Conservation (phyloP, 2,888 invertebrate species). For the Drosophila antonietae region DNA sequence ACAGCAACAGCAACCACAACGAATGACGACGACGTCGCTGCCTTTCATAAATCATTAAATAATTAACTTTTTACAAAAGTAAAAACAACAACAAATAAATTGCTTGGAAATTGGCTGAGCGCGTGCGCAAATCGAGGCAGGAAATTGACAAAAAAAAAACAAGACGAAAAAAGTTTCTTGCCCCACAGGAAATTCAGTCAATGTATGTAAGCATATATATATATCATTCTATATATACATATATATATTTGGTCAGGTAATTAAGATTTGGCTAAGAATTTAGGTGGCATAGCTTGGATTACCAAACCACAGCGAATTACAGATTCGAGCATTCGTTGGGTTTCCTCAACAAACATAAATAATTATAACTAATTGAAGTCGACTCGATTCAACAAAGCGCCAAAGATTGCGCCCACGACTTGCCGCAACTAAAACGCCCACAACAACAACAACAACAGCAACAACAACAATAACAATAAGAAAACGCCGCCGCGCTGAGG, state of each 20-base stretch:
- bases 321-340: slow-evolving; percentile 39
- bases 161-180: slow-evolving; percentile 18
- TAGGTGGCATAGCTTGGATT: slow-evolving; percentile 12
- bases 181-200: slow-evolving; percentile 57
- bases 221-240: neutral
- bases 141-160: slow-evolving; percentile 51
- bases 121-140: slow-evolving; percentile 60
- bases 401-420: slow-evolving; percentile 51
- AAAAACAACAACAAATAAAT: slow-evolving; percentile 33
- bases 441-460: slow-evolving; percentile 15
- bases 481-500: slow-evolving; percentile 37
- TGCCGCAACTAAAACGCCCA: slow-evolving; percentile 37
- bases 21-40: slow-evolving; percentile 27
- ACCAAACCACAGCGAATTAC: slow-evolving; percentile 21
- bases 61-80: slow-evolving; percentile 64
- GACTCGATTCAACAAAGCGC: slow-evolving; percentile 39
- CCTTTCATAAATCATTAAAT: slow-evolving; percentile 78
- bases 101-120: slow-evolving; percentile 34
- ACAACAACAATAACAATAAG: slow-evolving; percentile 14
- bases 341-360: slow-evolving; percentile 42
- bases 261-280: slow-evolving; percentile 25
- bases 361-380: slow-evolving; percentile 74
- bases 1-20: slow-evolving; percentile 2
- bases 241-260: slow-evolving; percentile 24
- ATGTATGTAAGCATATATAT: neutral